Base-by-base conservation (phyloP, 1,140 invertebrate genomes). In the Colletes latitarsis region DNA sequence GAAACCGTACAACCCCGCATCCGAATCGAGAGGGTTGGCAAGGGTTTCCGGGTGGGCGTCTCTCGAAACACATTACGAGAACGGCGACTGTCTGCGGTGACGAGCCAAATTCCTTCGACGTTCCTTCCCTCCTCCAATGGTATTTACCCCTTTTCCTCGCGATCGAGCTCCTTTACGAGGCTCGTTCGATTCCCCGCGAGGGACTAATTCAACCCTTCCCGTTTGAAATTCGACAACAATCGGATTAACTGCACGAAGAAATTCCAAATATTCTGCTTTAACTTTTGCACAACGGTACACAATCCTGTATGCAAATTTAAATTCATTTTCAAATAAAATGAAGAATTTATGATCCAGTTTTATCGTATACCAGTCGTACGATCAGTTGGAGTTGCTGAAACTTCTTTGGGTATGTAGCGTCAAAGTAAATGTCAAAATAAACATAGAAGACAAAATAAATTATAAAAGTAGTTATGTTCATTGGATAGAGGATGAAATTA, bases 41-140 rank as follows among this genome's bases (percentile, higher is more conserved):
- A 52, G 60, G 14, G 30, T 17, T 39, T 57, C 30, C 57, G 58
- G 57, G 62, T 74, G 72, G 64, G 68, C 57, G 57, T 82, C 71
- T 57, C 75, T 53, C 39, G 55, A 87, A 82, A 87, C 74, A 83
- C 82, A 87, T 85, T 83, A 68, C 81, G 63, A 70, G 73, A 53
- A 68, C 70, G 64, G 77, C 73, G 70, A 74, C 72, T 73, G 67
- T 82, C 81, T 75, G 19, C 67, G 39, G 57, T 71, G 83, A 87
- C 85, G 57, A 72, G 83, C 85, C 85, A 87, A 87, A 87, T 85
- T 85, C 63, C 83, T 83, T 77, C 77, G 72, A 69, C 73, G 66
- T 74, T 69, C 68, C 70, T 57, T 55, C 19, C 57, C 62, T 43
- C 19, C 57, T 57, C 21, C 57, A 60, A 21, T 43, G 73, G 10